A percentile compares a stretch with the other conserved stretches of the same genome.
Evolutionary conservation across 2,797 vertebrate species (phyloP).

Genomic region (Diglossa cyanea): DNA sequence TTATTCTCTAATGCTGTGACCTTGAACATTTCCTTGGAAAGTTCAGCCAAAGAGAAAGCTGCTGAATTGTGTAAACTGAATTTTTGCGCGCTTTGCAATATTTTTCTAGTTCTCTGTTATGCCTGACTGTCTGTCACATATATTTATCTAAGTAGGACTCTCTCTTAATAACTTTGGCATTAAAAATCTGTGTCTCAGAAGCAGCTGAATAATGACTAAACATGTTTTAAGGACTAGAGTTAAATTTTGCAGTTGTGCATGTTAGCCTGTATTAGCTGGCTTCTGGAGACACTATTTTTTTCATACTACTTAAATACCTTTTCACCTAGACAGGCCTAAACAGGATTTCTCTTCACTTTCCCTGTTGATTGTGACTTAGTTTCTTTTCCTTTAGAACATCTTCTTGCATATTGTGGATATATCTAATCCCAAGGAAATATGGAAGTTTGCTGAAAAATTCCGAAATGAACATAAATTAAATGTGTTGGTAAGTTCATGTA

Average conservation of each 20-base stretch:
- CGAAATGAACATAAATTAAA: slow-evolving; percentile 74
- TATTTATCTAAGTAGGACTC: neutral
- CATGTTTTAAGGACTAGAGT: neutral
- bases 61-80: neutral
- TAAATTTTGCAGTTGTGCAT: neutral
- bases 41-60: neutral
- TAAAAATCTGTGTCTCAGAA: neutral
- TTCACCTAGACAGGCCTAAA: neutral
- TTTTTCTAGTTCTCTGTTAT: neutral
- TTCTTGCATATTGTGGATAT: slow-evolving; percentile 84
- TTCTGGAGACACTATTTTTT: neutral
- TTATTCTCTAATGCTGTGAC: neutral
- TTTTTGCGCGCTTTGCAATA: neutral
- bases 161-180: neutral
- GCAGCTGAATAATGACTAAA: neutral
- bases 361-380: neutral
- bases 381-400: slow-evolving; percentile 73
- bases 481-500: slow-evolving; percentile 76
- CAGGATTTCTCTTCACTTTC: neutral
- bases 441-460: slow-evolving; percentile 84
- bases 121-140: neutral
- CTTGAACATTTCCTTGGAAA: neutral
- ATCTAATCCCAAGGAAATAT: slow-evolving; percentile 80
- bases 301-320: neutral
- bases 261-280: neutral